phyloP scores from a whole-genome alignment of 2,113 vertebrate genomes.

The Eulacestoma nigropectus region DNA sequence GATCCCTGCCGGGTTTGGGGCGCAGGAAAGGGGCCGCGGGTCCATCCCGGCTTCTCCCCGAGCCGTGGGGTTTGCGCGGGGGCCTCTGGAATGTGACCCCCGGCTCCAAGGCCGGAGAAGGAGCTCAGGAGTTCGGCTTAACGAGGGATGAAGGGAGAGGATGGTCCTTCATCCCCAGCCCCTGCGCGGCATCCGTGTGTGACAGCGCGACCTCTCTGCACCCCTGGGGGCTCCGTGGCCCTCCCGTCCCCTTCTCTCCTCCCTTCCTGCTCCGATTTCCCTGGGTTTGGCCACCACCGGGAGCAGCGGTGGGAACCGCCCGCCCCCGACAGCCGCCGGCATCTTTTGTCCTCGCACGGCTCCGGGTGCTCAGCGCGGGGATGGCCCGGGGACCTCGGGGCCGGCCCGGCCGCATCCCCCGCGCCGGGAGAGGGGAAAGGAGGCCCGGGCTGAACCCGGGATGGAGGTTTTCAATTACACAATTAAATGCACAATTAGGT shows the following conservation, averaged over 20 bases:
- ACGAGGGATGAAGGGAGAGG: neutral
- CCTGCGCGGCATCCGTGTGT: neutral
- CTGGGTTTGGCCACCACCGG: neutral
- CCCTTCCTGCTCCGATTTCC: neutral
- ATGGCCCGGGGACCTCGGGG: neutral
- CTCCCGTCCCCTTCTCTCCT: neutral
- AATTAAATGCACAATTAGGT: constrained; percentile 83
- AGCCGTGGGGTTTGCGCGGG: fast-evolving
- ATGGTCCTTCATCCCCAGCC: neutral
- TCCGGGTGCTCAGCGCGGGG: fast-evolving
- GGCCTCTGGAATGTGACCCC: neutral
- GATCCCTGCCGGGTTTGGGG: fast-evolving
- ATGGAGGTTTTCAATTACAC: constrained; percentile 78
- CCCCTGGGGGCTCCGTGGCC: fast-evolving
- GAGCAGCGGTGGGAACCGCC: fast-evolving
- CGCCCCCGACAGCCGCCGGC: neutral
- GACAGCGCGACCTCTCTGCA: neutral
- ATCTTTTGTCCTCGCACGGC: neutral
- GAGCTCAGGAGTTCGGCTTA: fast-evolving
- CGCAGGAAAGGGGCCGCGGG: neutral
- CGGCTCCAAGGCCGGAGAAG: neutral
- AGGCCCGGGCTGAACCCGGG: constrained; percentile 54
- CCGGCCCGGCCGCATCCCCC: neutral
- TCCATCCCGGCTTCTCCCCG: neutral
- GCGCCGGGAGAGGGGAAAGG: neutral